Percentiles rank a stretch among this genome's conserved stretches.
Conservation (phyloP, 2,113 vertebrate genomes). For the Camelus dromedarius region DNA sequence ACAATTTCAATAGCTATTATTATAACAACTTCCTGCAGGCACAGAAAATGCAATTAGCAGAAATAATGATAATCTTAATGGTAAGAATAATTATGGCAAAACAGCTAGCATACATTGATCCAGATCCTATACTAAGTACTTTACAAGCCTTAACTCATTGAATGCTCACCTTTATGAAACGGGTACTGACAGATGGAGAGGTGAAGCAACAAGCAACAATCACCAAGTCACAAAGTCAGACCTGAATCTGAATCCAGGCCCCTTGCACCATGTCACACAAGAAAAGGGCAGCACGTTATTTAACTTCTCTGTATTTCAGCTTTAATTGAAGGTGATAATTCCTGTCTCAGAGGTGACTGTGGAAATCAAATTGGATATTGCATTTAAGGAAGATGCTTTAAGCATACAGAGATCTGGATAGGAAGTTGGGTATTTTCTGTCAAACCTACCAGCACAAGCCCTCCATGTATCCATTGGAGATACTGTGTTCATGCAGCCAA, state of each 20-base stretch:
- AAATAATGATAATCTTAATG: background rate
- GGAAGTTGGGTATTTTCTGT: background rate
- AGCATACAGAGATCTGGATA: background rate
- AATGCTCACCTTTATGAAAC: background rate
- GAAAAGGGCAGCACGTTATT: background rate
- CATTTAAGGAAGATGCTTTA: background rate
- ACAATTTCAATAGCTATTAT: slow-evolving; percentile 1
- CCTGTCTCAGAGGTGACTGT: background rate
- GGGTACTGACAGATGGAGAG: background rate
- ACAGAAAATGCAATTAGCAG: background rate
- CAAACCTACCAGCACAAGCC: background rate
- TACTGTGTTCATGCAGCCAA: background rate
- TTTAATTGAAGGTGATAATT: background rate
- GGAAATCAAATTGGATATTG: background rate
- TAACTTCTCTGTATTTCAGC: background rate
- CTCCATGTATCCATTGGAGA: background rate
- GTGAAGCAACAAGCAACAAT: background rate
- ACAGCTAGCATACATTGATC: background rate
- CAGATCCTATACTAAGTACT: background rate
- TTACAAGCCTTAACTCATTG: background rate
- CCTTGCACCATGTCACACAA: background rate
- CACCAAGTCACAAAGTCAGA: background rate
- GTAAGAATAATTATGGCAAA: background rate
- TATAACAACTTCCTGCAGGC: background rate
- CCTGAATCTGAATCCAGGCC: background rate